Conservation (phyloP, 2,888 invertebrate genomes). For the Anoncus sp. region DNA sequence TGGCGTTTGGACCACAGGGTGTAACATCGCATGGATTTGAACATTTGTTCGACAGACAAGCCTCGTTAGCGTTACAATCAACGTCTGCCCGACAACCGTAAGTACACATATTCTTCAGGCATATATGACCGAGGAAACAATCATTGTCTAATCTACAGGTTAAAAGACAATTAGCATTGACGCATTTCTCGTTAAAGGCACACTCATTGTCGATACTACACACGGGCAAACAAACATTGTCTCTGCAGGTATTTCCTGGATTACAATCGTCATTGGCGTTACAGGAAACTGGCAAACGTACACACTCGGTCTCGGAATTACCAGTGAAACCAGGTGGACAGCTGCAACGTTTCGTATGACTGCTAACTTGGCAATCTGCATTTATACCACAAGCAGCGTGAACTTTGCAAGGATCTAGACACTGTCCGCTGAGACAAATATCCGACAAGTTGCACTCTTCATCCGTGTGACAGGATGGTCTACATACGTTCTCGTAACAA, state of each 20-base stretch:
- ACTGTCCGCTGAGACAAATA: slow-evolving; percentile 92
- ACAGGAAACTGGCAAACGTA: slow-evolving; percentile 93
- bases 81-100: slow-evolving; percentile 94
- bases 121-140: slow-evolving; percentile 96
- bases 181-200: slow-evolving; percentile 95
- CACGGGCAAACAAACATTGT: slow-evolving; percentile 92
- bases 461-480: slow-evolving; percentile 91
- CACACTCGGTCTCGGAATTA: slow-evolving; percentile 92
- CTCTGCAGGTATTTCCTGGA: slow-evolving; percentile 89
- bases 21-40: slow-evolving; percentile 90
- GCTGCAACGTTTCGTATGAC: slow-evolving; percentile 91
- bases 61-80: slow-evolving; percentile 93
- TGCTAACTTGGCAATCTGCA: slow-evolving; percentile 89
- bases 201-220: slow-evolving; percentile 92
- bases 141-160: slow-evolving; percentile 96
- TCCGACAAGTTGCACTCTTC: slow-evolving; percentile 92
- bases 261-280: slow-evolving; percentile 88
- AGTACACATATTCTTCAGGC: slow-evolving; percentile 93
- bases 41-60: slow-evolving; percentile 92
- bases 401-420: slow-evolving; percentile 91
- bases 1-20: slow-evolving; percentile 94
- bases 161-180: slow-evolving; percentile 92
- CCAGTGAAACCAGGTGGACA: slow-evolving; percentile 95
- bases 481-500: slow-evolving; percentile 92
- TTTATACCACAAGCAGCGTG: slow-evolving; percentile 93